phyloP scores from a whole-genome alignment of 2,797 vertebrate genomes.

The Hemitrygon akajei region DNA sequence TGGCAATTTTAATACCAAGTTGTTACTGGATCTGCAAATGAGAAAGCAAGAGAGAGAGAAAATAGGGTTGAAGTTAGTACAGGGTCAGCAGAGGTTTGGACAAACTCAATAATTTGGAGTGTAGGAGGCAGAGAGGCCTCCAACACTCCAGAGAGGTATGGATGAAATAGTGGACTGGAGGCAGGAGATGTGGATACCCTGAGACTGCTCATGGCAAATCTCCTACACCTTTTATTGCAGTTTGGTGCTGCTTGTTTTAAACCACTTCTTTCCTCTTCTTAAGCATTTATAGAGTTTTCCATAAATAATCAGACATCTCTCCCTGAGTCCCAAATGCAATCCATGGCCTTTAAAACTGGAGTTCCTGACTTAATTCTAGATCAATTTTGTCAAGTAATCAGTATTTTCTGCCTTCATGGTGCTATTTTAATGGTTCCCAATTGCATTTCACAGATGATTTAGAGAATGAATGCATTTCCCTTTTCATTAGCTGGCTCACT shows the following conservation, averaged over 20 bases:
- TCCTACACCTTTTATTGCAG: neutral
- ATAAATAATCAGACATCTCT: neutral
- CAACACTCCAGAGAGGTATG: too few relatives aligned
- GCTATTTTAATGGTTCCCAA: neutral
- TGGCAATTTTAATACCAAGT: neutral
- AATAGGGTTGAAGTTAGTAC: too few relatives aligned
- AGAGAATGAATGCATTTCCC: neutral
- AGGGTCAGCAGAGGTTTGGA: neutral
- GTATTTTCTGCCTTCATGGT: neutral
- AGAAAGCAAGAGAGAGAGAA: too few relatives aligned
- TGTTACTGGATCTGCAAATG: neutral
- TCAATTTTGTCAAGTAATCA: neutral
- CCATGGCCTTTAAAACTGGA: neutral
- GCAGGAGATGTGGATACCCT: neutral
- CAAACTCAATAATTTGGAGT: neutral
- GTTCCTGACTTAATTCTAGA: neutral
- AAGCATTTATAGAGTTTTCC: neutral
- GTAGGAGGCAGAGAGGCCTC: neutral
- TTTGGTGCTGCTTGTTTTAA: neutral
- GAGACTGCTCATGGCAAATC: neutral
- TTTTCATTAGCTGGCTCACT: neutral
- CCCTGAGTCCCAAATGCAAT: neutral
- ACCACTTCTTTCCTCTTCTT: neutral
- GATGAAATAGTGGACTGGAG: neutral
- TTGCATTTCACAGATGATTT: slow-evolving; percentile 12